Base-by-base conservation (phyloP, 2,113 vertebrate genomes). In the Rhinogobius similis region DNA sequence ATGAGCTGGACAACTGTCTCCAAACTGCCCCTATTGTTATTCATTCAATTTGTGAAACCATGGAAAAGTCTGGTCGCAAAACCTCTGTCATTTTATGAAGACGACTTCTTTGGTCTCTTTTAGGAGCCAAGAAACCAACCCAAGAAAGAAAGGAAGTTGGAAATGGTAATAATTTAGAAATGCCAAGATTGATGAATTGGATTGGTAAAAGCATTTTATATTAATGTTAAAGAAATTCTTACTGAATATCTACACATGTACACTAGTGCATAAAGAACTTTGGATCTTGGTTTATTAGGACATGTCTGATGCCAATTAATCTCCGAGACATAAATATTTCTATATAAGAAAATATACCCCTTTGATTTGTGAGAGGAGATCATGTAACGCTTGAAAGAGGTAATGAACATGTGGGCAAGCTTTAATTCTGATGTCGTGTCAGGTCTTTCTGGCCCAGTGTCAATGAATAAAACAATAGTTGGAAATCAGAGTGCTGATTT, bases 11-110 rank as follows among this genome's bases (percentile, higher is more conserved):
- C 62, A 64, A 74, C 67, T 65, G 21, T 61, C 55, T 14, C 68
- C 55, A 26, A 32, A 41, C 59, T 63, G 52, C 21, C 44, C 67
- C 38, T 43, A 59, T 67, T 86, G 76, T 68, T 78, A 67, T 77
- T 73, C 20, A 38, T 36, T 61, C 29, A 61, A 61, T 61, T 61
- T 61, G 11, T 61, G 58, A 36, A 36, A 61, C 58, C 29, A 61
- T 61, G 58, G 58, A 61, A 61, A 61, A 38, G 58, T 61, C 58
- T 61, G 32, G 58, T 61, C 29, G 29, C 27, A 36, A 61, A 38
- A 32, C 58, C 58, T 61, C 58, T 61, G 58, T 61, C 58, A 36
- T 36, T 61, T 61, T 61, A 61, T 59, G 32, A 61, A 61, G 58
- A 61, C 20, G 20, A 61, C 58, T 36, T 14, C 24, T 27, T 5